A percentile compares a stretch with the other conserved stretches of the same genome.
Evolutionary conservation across 2,888 invertebrate genomes (phyloP).

Genomic region (Apodemia zela): DNA sequence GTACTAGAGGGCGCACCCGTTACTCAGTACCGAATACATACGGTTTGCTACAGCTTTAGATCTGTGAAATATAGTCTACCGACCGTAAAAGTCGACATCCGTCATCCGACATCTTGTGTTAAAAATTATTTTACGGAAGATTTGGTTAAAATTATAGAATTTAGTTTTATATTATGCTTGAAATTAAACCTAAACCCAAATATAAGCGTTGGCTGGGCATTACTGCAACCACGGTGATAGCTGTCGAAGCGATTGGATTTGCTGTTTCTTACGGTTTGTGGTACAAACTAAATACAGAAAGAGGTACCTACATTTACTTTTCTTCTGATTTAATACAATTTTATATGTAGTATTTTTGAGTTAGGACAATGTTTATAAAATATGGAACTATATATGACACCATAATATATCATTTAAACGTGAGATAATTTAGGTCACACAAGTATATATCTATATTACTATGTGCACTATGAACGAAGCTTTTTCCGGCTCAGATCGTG

Average conservation of each 20-base stretch:
- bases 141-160: background rate
- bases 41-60: too few species aligned
- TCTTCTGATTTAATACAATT: background rate
- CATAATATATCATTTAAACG: too few species aligned
- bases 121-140: background rate
- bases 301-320: constrained; percentile 76
- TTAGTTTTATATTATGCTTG: constrained; percentile 80
- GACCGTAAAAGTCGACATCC: too few species aligned
- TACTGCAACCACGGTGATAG: constrained; percentile 78
- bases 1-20: too few species aligned
- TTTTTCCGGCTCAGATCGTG: too few species aligned
- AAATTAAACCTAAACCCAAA: constrained; percentile 81
- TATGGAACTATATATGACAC: too few species aligned
- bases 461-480: too few species aligned
- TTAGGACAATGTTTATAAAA: too few species aligned
- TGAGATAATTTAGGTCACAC: too few species aligned
- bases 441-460: too few species aligned
- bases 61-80: too few species aligned
- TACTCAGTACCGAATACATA: too few species aligned
- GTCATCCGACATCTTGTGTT: constrained; percentile 36
- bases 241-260: constrained; percentile 81
- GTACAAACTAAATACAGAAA: constrained; percentile 84
- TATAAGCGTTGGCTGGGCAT: constrained; percentile 74
- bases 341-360: background rate
- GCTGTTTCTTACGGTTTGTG: constrained; percentile 83